Evolutionary conservation across 2,113 vertebrate genomes (phyloP).

Genomic region (Elephantulus edwardii): DNA sequence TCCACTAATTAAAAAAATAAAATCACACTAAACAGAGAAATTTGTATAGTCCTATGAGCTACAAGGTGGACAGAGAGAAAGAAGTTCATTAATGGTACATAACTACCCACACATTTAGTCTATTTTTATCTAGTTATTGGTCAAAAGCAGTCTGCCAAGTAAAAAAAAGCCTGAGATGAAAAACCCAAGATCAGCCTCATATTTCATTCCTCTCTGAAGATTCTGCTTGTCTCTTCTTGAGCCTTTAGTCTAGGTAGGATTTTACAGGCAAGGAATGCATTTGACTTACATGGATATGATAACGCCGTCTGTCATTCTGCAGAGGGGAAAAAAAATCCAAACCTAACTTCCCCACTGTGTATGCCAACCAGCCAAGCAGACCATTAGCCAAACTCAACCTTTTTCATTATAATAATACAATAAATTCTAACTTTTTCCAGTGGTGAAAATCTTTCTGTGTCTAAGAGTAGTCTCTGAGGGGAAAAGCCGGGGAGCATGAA

Average conservation of each 20-base stretch:
- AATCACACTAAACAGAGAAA: background rate
- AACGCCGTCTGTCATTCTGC: background rate
- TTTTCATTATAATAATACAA: slow-evolving; percentile 65
- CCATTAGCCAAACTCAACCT: slow-evolving; percentile 67
- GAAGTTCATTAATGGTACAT: background rate
- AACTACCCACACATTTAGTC: background rate
- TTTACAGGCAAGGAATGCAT: background rate
- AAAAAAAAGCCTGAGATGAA: slow-evolving; percentile 20
- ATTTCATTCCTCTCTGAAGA: slow-evolving; percentile 31
- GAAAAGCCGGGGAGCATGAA: slow-evolving; percentile 75
- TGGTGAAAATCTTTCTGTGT: slow-evolving; percentile 78
- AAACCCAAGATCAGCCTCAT: slow-evolving; percentile 15
- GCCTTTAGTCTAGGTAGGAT: background rate
- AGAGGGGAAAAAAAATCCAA: background rate
- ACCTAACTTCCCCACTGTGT: background rate
- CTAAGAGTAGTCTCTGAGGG: slow-evolving; percentile 72
- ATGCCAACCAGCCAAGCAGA: slow-evolving; percentile 59
- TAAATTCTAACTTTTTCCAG: slow-evolving; percentile 71
- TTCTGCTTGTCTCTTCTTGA: background rate
- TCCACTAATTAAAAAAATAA: background rate
- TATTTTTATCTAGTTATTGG: slow-evolving; percentile 16
- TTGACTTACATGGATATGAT: background rate
- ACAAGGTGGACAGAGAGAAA: background rate
- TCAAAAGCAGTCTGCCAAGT: slow-evolving; percentile 36
- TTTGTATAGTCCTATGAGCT: background rate